phyloP scores from a whole-genome alignment of 92 coral and sea anemone genomes.

The Galaxea fascicularis region DNA sequence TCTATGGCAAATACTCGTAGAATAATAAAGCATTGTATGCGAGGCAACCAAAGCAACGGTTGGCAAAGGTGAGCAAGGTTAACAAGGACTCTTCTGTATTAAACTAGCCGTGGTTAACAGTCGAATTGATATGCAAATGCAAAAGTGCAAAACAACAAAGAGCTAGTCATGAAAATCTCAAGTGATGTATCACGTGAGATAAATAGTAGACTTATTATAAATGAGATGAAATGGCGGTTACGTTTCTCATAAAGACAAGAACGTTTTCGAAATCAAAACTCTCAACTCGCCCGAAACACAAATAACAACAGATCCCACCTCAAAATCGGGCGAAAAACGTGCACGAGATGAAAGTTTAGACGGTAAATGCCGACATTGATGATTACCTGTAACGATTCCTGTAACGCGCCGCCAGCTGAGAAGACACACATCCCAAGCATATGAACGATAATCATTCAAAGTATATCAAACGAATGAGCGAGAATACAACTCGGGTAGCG shows the following conservation, averaged over 20 bases:
- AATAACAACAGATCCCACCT: neutral
- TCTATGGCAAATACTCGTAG: neutral
- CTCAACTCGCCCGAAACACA: neutral
- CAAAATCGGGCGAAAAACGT: neutral
- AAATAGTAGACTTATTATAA: neutral
- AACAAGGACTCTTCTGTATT: neutral
- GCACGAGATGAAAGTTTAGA: neutral
- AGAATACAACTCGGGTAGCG: slow-evolving; percentile 4
- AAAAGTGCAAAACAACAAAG: neutral
- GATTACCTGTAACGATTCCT: slow-evolving; percentile 20
- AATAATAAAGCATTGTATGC: neutral
- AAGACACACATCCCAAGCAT: neutral
- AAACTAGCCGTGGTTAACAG: neutral
- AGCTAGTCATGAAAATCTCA: slow-evolving; percentile 24
- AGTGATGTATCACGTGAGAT: slow-evolving; percentile 14
- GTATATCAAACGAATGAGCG: neutral
- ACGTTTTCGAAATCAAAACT: neutral
- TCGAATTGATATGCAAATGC: slow-evolving; percentile 32
- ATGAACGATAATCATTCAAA: neutral
- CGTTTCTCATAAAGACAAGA: neutral
- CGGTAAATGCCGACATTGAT: slow-evolving; percentile 8
- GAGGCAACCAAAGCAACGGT: neutral
- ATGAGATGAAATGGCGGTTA: neutral
- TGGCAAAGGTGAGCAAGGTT: neutral
- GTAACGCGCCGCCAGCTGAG: neutral